These are phyloP conservation scores for Orbicella faveolata DNA, from an alignment of 64 coral and sea anemone species.

Conservation along the genomic window DNA sequence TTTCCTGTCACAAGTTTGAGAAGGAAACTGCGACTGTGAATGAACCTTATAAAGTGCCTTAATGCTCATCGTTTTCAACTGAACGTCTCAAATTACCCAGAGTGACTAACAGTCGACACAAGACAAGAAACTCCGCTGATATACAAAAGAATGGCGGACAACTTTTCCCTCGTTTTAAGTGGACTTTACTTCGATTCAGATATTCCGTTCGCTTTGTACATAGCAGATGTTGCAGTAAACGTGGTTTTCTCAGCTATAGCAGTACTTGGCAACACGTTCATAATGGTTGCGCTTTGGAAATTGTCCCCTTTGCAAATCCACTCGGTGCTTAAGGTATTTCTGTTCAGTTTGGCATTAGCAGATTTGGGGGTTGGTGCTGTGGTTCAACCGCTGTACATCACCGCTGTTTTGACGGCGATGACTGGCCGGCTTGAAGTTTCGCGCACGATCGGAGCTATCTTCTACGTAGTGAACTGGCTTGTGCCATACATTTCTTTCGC, in stretches of 20 bases:
- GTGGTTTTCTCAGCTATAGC: neutral
- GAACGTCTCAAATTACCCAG: no score
- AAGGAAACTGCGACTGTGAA: neutral
- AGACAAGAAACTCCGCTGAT: no score
- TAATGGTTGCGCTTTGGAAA: neutral
- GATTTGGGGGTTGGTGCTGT: neutral
- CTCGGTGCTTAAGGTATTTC: neutral
- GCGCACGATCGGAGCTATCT: neutral
- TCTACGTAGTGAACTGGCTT: neutral
- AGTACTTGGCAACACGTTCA: neutral
- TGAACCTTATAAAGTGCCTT: no score
- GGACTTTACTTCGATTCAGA: neutral
- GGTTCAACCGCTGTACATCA: neutral
- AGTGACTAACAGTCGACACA: no score
- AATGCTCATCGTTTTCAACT: no score
- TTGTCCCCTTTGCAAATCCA: neutral
- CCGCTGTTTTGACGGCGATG: neutral
- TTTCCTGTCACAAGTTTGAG: neutral
- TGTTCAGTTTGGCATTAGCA: neutral
- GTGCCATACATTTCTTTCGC: neutral
- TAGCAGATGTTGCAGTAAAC: neutral
- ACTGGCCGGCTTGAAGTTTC: neutral
- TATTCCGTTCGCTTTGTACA: neutral
- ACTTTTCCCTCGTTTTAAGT: neutral
- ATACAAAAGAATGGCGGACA: constrained; percentile 1